Evolutionary conservation across 2,797 vertebrate genomes (phyloP).

Genomic region (Antrozous pallidus): DNA sequence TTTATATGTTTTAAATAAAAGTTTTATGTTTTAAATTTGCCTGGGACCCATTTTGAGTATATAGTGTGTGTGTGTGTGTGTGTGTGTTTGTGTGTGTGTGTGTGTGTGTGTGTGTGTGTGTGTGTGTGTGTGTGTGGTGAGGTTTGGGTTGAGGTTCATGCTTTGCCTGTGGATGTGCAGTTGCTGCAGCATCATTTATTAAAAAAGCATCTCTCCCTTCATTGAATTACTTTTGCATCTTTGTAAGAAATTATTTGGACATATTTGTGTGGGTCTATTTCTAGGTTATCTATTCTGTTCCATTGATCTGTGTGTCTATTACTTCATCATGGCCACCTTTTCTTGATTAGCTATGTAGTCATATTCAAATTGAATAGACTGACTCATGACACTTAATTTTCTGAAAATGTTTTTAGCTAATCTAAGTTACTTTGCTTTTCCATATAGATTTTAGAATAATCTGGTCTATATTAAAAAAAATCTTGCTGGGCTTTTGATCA

Average conservation of each 20-base stretch:
- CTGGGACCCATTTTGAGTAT: not conserved
- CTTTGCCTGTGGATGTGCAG: not conserved
- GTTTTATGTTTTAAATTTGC: not conserved
- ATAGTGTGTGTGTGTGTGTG: not conserved
- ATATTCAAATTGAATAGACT: not conserved
- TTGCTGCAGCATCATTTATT: not conserved
- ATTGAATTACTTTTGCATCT: not conserved
- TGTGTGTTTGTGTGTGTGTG: not conserved
- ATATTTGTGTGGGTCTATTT: not conserved
- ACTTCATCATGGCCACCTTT: not conserved
- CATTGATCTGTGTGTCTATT: not conserved
- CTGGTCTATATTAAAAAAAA: not conserved
- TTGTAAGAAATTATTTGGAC: not conserved
- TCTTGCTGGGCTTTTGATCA: not conserved
- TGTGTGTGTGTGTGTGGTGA: not conserved
- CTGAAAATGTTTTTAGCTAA: not conserved
- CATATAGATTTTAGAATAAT: not conserved
- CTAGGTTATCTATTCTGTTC: not conserved
- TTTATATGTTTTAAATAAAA: not conserved
- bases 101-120: not conserved
- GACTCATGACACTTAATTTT: not conserved
- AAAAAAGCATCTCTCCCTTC: not conserved
- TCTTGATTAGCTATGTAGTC: not conserved
- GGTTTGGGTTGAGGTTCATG: not conserved
- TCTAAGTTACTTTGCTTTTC: not conserved